Conservation (phyloP, 2,113 vertebrate genomes). For the Maccullochella peelii region DNA sequence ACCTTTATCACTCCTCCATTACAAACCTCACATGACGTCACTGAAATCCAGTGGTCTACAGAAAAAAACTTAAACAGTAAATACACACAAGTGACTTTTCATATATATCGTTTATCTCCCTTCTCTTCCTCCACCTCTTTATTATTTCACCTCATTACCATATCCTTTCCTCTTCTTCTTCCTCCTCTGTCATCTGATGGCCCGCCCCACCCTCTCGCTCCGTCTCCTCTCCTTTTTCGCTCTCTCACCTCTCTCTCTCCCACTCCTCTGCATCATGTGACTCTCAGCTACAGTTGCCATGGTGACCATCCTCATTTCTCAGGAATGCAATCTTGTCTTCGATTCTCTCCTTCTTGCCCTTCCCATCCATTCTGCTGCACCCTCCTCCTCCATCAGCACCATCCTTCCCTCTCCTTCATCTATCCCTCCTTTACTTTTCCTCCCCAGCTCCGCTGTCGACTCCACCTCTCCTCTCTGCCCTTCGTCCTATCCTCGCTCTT, state of each 20-base stretch:
- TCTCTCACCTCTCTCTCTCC: slow-evolving; percentile 45
- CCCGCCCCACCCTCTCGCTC: slow-evolving; percentile 50
- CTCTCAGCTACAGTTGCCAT: slow-evolving; percentile 85
- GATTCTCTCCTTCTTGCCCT: slow-evolving; percentile 54
- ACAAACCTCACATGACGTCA: not conserved
- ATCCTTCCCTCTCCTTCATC: slow-evolving; percentile 28
- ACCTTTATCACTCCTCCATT: not conserved
- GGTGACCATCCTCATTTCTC: slow-evolving; percentile 82
- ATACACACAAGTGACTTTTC: slow-evolving; percentile 1
- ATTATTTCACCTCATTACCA: slow-evolving; percentile 47
- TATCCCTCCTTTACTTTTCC: not conserved
- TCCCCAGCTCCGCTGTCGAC: not conserved
- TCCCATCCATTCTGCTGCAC: slow-evolving; percentile 51
- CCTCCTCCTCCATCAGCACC: slow-evolving; percentile 42
- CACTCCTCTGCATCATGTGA: slow-evolving; percentile 84
- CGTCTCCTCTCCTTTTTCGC: slow-evolving; percentile 19
- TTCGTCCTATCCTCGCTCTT: not conserved
- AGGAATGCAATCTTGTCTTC: slow-evolving; percentile 78
- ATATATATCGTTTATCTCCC: not conserved
- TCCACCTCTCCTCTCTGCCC: not conserved
- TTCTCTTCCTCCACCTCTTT: not conserved
- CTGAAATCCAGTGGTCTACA: not conserved
- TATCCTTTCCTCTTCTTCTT: slow-evolving; percentile 27
- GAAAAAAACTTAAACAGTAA: not conserved
- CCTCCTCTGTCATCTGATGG: slow-evolving; percentile 45